Evolutionary conservation across 2,797 vertebrate species (phyloP).

Genomic region (Heteromormyrus szaboi): DNA sequence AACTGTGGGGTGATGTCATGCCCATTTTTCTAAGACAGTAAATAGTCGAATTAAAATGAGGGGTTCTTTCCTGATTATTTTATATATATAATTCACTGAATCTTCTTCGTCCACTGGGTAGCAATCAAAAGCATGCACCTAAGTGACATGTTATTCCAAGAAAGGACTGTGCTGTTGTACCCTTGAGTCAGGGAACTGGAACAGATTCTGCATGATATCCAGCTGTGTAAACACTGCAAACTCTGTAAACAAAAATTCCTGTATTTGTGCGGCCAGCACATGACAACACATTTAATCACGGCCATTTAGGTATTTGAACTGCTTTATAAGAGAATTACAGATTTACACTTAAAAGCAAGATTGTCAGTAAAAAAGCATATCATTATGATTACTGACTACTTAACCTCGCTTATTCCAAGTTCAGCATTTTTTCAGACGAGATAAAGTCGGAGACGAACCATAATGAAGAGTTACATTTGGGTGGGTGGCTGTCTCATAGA

Average conservation of each 20-base stretch:
- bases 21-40: neutral
- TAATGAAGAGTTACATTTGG: neutral
- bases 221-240: slow-evolving; percentile 4
- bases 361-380: neutral
- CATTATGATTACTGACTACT: neutral
- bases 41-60: neutral
- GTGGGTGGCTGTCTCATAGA: neutral
- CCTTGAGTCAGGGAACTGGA: neutral
- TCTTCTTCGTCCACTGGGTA: neutral
- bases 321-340: neutral
- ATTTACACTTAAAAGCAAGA: slow-evolving; percentile 6
- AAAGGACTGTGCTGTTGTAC: neutral
- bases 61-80: neutral
- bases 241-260: neutral
- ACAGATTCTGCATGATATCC: neutral
- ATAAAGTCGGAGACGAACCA: neutral
- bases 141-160: neutral
- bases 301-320: neutral
- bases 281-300: neutral
- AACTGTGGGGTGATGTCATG: neutral
- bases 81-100: neutral
- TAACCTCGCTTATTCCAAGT: neutral
- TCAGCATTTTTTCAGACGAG: neutral
- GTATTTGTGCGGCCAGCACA: neutral
- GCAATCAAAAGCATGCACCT: neutral